Conservation (phyloP, 2,113 vertebrate genomes). For the Plotosus lineatus region DNA sequence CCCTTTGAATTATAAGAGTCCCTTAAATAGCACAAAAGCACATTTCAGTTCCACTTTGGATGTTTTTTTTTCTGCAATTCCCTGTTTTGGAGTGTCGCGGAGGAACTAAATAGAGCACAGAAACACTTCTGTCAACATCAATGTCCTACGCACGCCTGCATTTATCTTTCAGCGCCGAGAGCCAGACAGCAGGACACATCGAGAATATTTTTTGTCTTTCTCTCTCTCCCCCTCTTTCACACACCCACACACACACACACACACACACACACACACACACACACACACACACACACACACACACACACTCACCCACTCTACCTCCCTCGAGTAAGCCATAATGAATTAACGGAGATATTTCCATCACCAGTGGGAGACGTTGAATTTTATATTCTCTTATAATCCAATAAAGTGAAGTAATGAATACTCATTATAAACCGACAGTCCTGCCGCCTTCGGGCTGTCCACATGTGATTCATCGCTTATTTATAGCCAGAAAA, state of each 20-base stretch:
- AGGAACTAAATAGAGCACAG: background rate
- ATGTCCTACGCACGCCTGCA: conserved; percentile 11
- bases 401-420: conserved; percentile 34
- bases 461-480: background rate
- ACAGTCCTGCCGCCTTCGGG: background rate
- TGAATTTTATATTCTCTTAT: conserved; percentile 16
- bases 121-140: background rate
- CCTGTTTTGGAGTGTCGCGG: background rate
- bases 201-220: conserved; percentile 11
- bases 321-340: conserved; percentile 1
- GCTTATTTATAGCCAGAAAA: conserved; percentile 9
- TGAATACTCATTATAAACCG: conserved; percentile 29
- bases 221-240: background rate
- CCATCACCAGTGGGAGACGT: conserved; percentile 9
- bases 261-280: background rate
- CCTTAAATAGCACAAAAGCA: background rate
- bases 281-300: too few species aligned
- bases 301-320: background rate
- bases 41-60: background rate
- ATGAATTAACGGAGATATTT: conserved; percentile 29
- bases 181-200: conserved; percentile 16
- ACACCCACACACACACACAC: background rate
- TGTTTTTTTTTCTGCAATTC: background rate
- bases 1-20: background rate
- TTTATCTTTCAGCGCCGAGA: conserved; percentile 13